Conservation (phyloP, 2,888 invertebrate species). For the Nemapogon koenigi region DNA sequence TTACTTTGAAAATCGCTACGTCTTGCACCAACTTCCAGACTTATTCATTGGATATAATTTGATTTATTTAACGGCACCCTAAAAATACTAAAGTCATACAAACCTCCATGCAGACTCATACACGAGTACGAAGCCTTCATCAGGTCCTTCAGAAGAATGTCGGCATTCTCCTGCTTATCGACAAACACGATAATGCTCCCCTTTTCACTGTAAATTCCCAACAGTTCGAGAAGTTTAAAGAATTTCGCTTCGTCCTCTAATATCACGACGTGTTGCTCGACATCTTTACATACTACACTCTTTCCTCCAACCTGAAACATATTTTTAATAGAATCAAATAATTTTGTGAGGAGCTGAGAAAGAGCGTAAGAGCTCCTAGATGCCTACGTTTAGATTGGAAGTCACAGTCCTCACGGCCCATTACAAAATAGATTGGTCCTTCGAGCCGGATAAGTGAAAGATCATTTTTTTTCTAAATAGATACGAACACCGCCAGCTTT, state of each 20-base stretch:
- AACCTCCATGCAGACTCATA: conserved; percentile 94
- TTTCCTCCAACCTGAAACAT: conserved; percentile 83
- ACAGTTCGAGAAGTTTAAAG: conserved; percentile 94
- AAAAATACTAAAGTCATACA: conserved; percentile 18
- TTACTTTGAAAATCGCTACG: too few species aligned
- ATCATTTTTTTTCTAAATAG: too few species aligned
- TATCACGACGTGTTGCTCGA: conserved; percentile 93
- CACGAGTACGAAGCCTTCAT: conserved; percentile 97
- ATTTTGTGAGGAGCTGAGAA: too few species aligned
- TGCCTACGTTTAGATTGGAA: too few species aligned
- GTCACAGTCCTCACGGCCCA: too few species aligned
- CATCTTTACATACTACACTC: conserved; percentile 97
- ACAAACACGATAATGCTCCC: conserved; percentile 97
- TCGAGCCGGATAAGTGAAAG: too few species aligned
- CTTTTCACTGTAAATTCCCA: conserved; percentile 91
- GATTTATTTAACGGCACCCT: not conserved
- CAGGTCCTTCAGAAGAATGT: conserved; percentile 89
- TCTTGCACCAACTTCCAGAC: too few species aligned
- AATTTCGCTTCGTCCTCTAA: conserved; percentile 97
- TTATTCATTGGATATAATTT: too few species aligned
- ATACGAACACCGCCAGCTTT: too few species aligned
- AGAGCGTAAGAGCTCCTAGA: too few species aligned
- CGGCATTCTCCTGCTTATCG: conserved; percentile 98
- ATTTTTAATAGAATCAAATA: too few species aligned
- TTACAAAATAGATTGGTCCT: too few species aligned